phyloP scores from a whole-genome alignment of 2,113 vertebrate genomes.

The Phodopus roborovskii region DNA sequence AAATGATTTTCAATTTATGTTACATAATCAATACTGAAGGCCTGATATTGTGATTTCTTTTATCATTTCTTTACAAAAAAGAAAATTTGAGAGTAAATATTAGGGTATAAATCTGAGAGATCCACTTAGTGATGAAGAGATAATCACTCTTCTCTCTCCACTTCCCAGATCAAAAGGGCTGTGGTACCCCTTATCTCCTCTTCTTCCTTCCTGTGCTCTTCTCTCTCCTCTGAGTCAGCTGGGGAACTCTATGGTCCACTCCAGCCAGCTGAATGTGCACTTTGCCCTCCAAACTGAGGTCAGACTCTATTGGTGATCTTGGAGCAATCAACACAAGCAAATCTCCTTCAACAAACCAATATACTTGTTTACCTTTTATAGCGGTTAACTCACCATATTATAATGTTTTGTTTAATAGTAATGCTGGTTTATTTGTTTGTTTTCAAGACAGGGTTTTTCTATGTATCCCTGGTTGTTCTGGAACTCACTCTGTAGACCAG shows the following conservation, averaged over 20 bases:
- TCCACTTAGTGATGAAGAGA: not conserved
- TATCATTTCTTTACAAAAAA: not conserved
- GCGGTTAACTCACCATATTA: not conserved
- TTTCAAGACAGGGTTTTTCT: not conserved
- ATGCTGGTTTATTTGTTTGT: not conserved
- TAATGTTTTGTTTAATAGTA: not conserved
- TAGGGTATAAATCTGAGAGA: not conserved
- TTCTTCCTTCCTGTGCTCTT: too few species aligned
- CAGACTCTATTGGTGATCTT: not conserved
- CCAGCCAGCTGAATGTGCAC: not conserved
- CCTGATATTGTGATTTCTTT: not conserved
- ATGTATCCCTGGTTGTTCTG: not conserved
- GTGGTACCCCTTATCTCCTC: not conserved
- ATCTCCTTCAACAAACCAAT: not conserved
- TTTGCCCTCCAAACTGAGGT: not conserved
- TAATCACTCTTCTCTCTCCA: not conserved
- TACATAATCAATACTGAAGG: not conserved
- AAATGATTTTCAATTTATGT: constrained; percentile 23
- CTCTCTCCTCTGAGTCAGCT: not conserved
- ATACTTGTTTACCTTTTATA: not conserved
- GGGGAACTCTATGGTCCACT: not conserved
- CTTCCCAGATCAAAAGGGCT: not conserved
- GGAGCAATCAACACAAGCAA: not conserved
- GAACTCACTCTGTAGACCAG: not conserved
- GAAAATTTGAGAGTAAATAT: not conserved